A percentile compares a stretch with the other conserved stretches of the same genome.
These are phyloP conservation scores for Hypena proboscidalis DNA, from an alignment of 2,888 invertebrate species.

Conservation along the genomic window DNA sequence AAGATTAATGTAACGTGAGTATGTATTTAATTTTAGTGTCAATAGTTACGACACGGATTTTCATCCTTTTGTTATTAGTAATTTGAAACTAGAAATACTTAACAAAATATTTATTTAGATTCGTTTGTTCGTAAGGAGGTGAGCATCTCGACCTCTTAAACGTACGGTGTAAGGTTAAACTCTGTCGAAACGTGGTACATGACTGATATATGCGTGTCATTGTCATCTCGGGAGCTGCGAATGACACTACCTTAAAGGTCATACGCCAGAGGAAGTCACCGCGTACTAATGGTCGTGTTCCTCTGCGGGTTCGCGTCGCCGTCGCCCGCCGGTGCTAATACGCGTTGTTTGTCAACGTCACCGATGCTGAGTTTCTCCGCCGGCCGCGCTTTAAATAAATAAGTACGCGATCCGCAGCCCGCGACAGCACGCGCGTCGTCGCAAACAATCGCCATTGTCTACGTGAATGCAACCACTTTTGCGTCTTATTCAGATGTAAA, in stretches of 20 bases:
- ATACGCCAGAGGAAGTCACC: constrained; percentile 52
- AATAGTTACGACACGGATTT: no score
- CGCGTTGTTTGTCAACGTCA: constrained; percentile 77
- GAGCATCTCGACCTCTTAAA: no score
- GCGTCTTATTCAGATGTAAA: constrained; percentile 52
- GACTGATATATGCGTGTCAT: constrained; percentile 35
- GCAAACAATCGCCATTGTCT: constrained; percentile 61
- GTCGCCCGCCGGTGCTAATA: constrained; percentile 53
- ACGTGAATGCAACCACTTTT: constrained; percentile 50
- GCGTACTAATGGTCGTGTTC: constrained; percentile 59
- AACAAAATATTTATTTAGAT: no score
- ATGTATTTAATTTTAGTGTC: no score
- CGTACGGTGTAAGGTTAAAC: no score
- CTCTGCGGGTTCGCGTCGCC: constrained; percentile 45
- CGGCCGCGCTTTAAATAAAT: constrained; percentile 72
- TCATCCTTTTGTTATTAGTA: no score
- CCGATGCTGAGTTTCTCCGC: constrained; percentile 49
- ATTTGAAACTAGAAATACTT: no score
- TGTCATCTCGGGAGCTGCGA: constrained; percentile 43
- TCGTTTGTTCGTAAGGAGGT: no score
- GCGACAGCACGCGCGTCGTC: constrained; percentile 46
- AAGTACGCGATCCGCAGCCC: constrained; percentile 55
- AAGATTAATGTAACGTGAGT: no score
- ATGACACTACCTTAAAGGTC: constrained; percentile 56
- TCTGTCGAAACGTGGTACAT: constrained; percentile 11